Percentiles rank a stretch among this genome's conserved stretches.
phyloP scores from a whole-genome alignment of 2,797 vertebrate genomes.

The Alcedo atthis region DNA sequence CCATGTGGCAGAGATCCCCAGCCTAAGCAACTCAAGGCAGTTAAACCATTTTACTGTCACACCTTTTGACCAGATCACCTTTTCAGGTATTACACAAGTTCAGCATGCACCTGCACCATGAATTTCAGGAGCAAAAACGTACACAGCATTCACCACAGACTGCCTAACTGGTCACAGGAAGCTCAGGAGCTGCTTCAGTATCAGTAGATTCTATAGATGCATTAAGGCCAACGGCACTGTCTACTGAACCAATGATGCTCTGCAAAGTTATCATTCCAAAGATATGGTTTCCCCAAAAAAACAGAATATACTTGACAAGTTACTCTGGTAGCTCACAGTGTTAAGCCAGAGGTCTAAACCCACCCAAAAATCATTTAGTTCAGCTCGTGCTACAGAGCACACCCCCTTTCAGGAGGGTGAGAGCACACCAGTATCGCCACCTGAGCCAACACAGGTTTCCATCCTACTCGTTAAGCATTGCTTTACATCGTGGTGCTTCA shows the following conservation, averaged over 20 bases:
- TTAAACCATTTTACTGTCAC: conserved; percentile 41
- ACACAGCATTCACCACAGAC: conserved; percentile 42
- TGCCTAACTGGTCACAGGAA: conserved; percentile 35
- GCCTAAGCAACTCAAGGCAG: conserved; percentile 31
- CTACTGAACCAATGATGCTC: conserved; percentile 40
- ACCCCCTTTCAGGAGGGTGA: conserved; percentile 49
- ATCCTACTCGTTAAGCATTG: conserved; percentile 39
- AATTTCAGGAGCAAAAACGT: conserved; percentile 41
- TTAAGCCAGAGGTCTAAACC: conserved; percentile 63
- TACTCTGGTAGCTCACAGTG: conserved; percentile 45
- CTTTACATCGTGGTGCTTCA: conserved; percentile 37
- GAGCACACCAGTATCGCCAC: conserved; percentile 35
- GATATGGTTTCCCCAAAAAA: conserved; percentile 13
- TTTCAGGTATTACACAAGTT: conserved; percentile 23
- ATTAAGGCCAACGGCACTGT: conserved; percentile 45
- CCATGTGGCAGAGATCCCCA: conserved; percentile 18
- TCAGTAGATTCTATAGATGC: conserved; percentile 33
- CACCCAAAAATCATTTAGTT: conserved; percentile 54
- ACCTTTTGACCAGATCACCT: not conserved
- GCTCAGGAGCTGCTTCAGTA: conserved; percentile 10
- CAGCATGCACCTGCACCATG: conserved; percentile 39
- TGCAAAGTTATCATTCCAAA: conserved; percentile 21
- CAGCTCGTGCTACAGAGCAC: conserved; percentile 28
- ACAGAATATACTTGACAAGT: conserved; percentile 37
- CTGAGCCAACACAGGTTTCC: conserved; percentile 48